Evolutionary conservation across 35 echinoderm and acorn worm genomes (phyloP).

Genomic region (Eucidaris tribuloides): DNA sequence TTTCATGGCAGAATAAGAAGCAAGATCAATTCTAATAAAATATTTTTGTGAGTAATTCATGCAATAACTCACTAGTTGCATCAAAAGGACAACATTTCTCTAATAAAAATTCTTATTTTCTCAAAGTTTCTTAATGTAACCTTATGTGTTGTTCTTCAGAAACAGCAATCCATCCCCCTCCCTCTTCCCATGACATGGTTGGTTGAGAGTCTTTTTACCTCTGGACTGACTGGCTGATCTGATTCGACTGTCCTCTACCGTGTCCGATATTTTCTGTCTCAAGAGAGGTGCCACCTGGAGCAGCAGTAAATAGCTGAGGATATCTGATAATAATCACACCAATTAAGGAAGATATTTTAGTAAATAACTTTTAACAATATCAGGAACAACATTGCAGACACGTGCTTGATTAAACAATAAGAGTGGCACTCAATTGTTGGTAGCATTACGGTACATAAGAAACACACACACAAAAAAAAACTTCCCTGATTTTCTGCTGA

Average conservation of each 20-base stretch:
- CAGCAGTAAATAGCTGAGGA: conserved; percentile 77
- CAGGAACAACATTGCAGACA: neutral
- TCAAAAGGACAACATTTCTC: neutral
- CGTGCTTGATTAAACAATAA: neutral
- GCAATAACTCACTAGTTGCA: too few relatives aligned
- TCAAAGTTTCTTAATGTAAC: neutral
- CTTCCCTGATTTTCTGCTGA: neutral
- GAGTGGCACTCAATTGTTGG: neutral
- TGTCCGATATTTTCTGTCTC: conserved; percentile 57
- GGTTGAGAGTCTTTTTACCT: conserved; percentile 1
- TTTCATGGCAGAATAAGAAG: too few relatives aligned
- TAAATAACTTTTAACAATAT: neutral
- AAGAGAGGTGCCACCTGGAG: conserved; percentile 66
- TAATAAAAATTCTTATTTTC: neutral
- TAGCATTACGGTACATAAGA: neutral
- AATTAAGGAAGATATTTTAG: neutral
- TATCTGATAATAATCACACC: conserved; percentile 37
- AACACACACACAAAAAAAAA: neutral
- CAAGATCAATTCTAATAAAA: too few relatives aligned
- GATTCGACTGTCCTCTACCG: conserved; percentile 49
- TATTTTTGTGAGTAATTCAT: too few relatives aligned
- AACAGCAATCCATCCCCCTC: neutral
- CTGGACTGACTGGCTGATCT: conserved; percentile 22
- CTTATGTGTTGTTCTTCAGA: neutral
- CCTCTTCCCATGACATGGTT: neutral